Base-by-base conservation (phyloP, 1,140 invertebrate species). In the Globodera rostochiensis region DNA sequence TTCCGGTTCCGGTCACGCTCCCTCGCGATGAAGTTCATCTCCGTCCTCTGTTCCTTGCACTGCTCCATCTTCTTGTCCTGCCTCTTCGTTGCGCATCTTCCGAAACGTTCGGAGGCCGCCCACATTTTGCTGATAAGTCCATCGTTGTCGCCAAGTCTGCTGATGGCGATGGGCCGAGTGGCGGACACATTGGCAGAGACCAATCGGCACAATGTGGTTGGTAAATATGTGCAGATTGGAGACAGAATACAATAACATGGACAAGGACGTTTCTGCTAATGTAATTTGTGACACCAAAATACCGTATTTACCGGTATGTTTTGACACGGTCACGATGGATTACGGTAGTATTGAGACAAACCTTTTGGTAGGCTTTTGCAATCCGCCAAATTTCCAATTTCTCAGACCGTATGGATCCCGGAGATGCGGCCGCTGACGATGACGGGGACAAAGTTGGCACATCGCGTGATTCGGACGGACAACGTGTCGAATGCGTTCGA, bases 381-480 rank as follows among this genome's bases (percentile, higher is more conserved):
- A 36, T 36, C 36, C 36, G 36, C 36, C 36, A 2, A 36, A 36
- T 36, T 36, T 36, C 36, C 36, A 36, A 36, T 36, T 36, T 36
- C 36, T 83, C 25, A 83, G 82, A 83, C 81, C 21, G 74, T 85
- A 9, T 84, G 80, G 45, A 85, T 85, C 53, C 84, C 84, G 15
- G 85, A 86, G 77, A 70, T 79, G 13, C 67, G 50, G 5, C 73
- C 66, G 47, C 74, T 82, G 57, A 69, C 82, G 57, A 70, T 82
- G 53, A 86, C 76, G 70, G 84, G 84, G 25, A 86, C 84, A 11
- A 83, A 83, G 79, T 79, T 84, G 66, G 85, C 82, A n/a, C 80
- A 81, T 19, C 75, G 79, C 21, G 82, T 85, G 21, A 73, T 85
- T 64, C 73, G 85, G 74, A 86, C 86, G 77, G 70, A 74, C 64